Base-by-base conservation (phyloP, 2,888 invertebrate genomes). In the Plebejus melissa region DNA sequence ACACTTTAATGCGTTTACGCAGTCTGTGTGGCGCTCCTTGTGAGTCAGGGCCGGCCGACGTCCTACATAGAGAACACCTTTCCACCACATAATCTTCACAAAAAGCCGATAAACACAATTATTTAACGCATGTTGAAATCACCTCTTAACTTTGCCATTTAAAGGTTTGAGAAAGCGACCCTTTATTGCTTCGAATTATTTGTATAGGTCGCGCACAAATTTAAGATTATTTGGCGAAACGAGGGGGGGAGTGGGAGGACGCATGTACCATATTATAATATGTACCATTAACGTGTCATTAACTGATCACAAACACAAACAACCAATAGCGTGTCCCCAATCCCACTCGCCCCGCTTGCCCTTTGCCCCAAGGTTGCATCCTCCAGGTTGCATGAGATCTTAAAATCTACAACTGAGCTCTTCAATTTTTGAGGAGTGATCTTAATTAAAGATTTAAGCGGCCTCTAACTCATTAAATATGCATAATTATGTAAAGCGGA, bases 11-110 rank as follows among this genome's bases (percentile, higher is more conserved):
- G 65, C 65, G 65, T 36, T 28, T 46, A 28, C 72, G 72, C 32
- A 28, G 22, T 32, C 32, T 6, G 72, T 72, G 32, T 72, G 72
- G 32, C 46, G 54, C 50, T 72, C 72, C 50, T 16, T 54, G 28
- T 78, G 82, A 82, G 90, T 90, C 90, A 90, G 80, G 91, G 90
- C 80, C 90, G 90, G 86, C 77, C 88, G 82, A 76, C 81, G 90
- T 77, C 83, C 87, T 78, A 88, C 86, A 84, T 90, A 78, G 79
- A 80, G 79, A 80, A 80, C 80, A 82, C 72, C 60, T 69, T 22
- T 65, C 65, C 32, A 72, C 72, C 72, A 54, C 72, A 72, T 54
- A 54, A 72, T 72, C 72, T 72, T 72, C 50, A 72, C 50, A 72
- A 50, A 72, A 72, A 70, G 38, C 50, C 28, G 13, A 72, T 72